Base-by-base conservation (phyloP, 2,888 invertebrate genomes). In the Allophyes oxyacanthae region DNA sequence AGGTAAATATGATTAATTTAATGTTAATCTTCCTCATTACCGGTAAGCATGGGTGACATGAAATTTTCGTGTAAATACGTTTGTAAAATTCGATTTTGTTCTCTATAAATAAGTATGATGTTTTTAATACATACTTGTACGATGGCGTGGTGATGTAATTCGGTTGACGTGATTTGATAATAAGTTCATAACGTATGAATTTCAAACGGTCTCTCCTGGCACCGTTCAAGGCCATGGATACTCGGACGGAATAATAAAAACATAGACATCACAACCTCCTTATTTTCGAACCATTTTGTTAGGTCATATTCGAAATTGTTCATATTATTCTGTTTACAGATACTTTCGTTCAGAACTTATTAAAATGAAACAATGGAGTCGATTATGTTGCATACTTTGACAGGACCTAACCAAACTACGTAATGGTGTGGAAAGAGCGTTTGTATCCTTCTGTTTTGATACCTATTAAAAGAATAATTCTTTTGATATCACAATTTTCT, bases 171-270 rank as follows among this genome's bases (percentile, higher is more conserved):
- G 52, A 40, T 50, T 51, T 67, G 70, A 71, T 78, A 73, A 75
- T 79, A 64, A 46, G 65, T 71, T 41, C 25, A 14, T 76, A 79
- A 74, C 75, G 77, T 72, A 72, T 54, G 33, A 64, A 73, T 68
- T 78, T 65, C 43, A 58, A 70, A 71, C 55, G 61, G 55, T 61
- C 56, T 60, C 59, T 70, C 56, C 49, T 64, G 71, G 72, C 79
- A 77, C 71, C 72, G 60, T 66, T 75, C 82, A 85, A 84, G 86
- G 86, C 81, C 84, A 75, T 45, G 59, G 69, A 60, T 67, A 75
- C 75, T 72, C 52, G 55, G 14, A 44, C 54, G 66, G 81, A 81
- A 83, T 83, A 75, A 63, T 62, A 74, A 77, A 60, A 37, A 2
- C 14, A 69, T 70, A 71, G 11, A 63, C 58, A 63, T 41, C 53